These are phyloP conservation scores for Lepilemur septentrionalis DNA, from an alignment of 2,797 vertebrate genomes.

Conservation along the genomic window DNA sequence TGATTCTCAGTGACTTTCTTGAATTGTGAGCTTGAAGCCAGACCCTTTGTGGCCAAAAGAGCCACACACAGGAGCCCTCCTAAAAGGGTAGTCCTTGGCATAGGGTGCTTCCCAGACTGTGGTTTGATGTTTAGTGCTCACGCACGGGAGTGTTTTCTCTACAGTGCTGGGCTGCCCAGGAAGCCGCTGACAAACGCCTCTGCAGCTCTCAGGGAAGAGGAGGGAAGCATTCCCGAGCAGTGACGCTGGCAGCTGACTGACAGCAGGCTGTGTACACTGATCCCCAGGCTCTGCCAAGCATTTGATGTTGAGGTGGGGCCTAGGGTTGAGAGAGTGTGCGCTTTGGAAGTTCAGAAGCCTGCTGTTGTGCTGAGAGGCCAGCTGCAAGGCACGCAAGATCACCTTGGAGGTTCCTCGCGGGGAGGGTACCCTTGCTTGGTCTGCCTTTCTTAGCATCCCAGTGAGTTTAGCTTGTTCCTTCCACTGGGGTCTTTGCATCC, in stretches of 20 bases:
- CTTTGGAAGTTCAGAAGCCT: conserved; percentile 26
- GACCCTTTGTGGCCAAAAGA: not conserved
- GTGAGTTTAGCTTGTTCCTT: not conserved
- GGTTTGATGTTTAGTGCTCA: not conserved
- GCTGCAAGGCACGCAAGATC: not conserved
- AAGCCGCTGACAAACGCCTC: conserved; percentile 20
- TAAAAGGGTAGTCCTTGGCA: not conserved
- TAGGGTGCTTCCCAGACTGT: not conserved
- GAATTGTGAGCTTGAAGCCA: not conserved
- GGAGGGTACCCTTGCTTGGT: not conserved
- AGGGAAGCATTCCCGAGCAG: conserved; percentile 29
- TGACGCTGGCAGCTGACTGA: conserved; percentile 47
- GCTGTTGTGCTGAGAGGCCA: not conserved
- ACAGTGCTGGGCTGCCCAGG: not conserved
- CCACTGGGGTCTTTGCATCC: not conserved
- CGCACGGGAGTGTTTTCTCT: not conserved
- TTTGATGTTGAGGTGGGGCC: conserved; percentile 56
- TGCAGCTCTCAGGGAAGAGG: conserved; percentile 20
- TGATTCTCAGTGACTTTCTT: conserved; percentile 22
- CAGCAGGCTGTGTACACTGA: conserved; percentile 11
- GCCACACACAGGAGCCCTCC: not conserved
- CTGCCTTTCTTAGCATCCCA: not conserved
- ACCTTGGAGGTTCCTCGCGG: not conserved
- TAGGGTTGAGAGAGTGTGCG: not conserved
- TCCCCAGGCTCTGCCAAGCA: conserved; percentile 46